These are phyloP conservation scores for Helarctos malayanus DNA, from an alignment of 2,797 vertebrate species.

Conservation along the genomic window DNA sequence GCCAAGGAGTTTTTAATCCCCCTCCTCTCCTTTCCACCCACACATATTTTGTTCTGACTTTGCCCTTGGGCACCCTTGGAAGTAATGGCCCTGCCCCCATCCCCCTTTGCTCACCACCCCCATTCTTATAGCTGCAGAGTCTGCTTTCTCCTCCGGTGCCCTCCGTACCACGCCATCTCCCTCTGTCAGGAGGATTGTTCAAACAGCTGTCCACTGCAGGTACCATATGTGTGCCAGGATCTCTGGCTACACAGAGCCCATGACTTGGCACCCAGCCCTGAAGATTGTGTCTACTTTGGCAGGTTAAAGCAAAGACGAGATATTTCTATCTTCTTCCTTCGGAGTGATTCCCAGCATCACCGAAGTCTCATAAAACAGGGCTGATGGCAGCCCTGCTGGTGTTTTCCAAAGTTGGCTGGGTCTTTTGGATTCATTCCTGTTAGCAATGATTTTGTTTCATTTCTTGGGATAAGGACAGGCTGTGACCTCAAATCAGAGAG, in stretches of 20 bases:
- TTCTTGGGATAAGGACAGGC: conserved; percentile 52
- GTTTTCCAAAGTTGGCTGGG: conserved; percentile 65
- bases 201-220: conserved; percentile 18
- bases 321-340: conserved; percentile 46
- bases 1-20: not conserved
- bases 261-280: not conserved
- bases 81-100: not conserved
- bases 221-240: conserved; percentile 23
- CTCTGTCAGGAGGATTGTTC: conserved; percentile 39
- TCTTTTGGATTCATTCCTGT: conserved; percentile 68
- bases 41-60: not conserved
- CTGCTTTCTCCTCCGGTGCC: not conserved
- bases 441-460: conserved; percentile 52
- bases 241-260: not conserved
- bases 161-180: not conserved
- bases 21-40: not conserved
- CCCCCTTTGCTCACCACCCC: not conserved
- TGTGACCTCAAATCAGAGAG: conserved; percentile 62
- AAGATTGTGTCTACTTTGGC: conserved; percentile 47
- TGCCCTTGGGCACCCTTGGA: not conserved
- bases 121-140: not conserved
- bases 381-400: conserved; percentile 6
- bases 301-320: conserved; percentile 45
- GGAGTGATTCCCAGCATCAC: conserved; percentile 60
- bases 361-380: not conserved